phyloP scores from a whole-genome alignment of 2,113 vertebrate species.

The Tachuris rubrigastra region DNA sequence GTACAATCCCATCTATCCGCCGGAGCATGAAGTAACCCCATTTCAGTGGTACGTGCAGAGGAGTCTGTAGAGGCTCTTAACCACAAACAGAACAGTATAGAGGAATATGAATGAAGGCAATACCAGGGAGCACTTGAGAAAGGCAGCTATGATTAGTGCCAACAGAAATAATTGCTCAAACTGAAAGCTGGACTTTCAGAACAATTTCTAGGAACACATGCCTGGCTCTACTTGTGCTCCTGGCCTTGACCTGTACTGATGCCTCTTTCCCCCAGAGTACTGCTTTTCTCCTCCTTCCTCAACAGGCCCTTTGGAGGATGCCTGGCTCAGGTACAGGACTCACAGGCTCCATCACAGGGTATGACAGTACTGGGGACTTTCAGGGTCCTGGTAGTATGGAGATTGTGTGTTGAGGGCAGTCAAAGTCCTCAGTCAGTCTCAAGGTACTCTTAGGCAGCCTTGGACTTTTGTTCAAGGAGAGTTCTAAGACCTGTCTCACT shows the following conservation, averaged over 20 bases:
- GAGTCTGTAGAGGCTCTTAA: neutral
- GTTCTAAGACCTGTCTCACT: neutral
- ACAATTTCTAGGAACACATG: neutral
- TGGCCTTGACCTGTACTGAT: neutral
- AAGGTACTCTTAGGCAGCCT: neutral
- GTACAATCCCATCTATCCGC: constrained; percentile 15
- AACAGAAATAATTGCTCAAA: neutral
- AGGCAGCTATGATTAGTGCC: neutral
- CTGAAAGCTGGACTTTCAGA: neutral
- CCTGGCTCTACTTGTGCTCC: neutral
- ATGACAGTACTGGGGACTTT: neutral
- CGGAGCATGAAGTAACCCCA: neutral
- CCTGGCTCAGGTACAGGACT: neutral
- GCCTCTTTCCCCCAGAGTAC: neutral
- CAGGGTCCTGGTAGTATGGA: neutral
- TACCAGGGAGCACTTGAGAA: neutral
- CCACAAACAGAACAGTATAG: neutral
- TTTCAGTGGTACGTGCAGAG: neutral
- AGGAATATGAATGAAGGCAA: neutral
- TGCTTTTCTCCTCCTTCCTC: neutral
- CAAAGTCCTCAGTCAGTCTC: neutral
- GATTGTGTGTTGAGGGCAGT: neutral
- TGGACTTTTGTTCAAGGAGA: neutral
- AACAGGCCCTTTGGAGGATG: neutral
- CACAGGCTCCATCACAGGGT: neutral